phyloP scores from a whole-genome alignment of 2,888 invertebrate genomes.

The Drosophila ezoana region DNA sequence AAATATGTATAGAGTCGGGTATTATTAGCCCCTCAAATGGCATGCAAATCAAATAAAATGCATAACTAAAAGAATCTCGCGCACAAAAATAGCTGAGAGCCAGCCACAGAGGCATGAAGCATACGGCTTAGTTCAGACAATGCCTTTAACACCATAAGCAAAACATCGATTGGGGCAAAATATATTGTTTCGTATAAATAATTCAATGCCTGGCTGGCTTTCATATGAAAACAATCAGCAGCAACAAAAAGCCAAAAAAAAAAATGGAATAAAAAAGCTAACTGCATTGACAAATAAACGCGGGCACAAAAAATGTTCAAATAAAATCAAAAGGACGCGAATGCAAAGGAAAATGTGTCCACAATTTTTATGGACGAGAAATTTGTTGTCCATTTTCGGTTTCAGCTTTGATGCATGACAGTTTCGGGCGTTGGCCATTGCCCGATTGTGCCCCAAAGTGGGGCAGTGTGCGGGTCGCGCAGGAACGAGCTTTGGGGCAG shows the following conservation, averaged over 20 bases:
- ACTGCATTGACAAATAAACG: conserved; percentile 24
- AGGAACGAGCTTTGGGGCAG: not conserved
- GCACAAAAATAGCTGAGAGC: conserved; percentile 21
- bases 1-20: conserved; percentile 3
- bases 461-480: not conserved
- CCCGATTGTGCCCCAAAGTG: conserved; percentile 30
- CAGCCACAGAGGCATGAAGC: conserved; percentile 27
- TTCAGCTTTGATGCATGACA: conserved; percentile 46
- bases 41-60: conserved; percentile 42
- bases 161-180: conserved; percentile 44
- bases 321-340: conserved; percentile 25
- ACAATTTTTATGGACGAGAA: conserved; percentile 55
- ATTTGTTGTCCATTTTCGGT: conserved; percentile 53
- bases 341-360: conserved; percentile 39
- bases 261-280: conserved; percentile 5
- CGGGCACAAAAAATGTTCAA: conserved; percentile 19
- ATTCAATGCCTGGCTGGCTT: conserved; percentile 45
- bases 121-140: conserved; percentile 32
- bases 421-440: conserved; percentile 28
- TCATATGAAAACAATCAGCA: conserved; percentile 51
- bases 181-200: conserved; percentile 50
- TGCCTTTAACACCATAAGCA: conserved; percentile 47
- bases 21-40: conserved; percentile 16
- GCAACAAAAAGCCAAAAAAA: conserved; percentile 7
- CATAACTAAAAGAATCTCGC: conserved; percentile 28